Base-by-base conservation (phyloP, 2,113 vertebrate species). In the Oryzias woworae region DNA sequence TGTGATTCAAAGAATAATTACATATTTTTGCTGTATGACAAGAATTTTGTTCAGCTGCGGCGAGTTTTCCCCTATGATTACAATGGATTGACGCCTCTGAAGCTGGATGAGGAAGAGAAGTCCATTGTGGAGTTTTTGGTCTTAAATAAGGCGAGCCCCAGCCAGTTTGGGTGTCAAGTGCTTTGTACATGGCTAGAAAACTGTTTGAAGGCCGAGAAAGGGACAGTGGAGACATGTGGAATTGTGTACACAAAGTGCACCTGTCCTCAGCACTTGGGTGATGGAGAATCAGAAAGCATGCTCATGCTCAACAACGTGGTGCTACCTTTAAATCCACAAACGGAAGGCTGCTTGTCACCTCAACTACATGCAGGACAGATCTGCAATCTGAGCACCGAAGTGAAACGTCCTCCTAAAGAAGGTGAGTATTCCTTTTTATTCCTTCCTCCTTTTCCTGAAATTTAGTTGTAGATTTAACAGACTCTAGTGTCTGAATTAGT, bases 51-150 rank as follows among this genome's bases (percentile, higher is more conserved):
- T 86, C 97, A 99, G 71, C 93, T 99, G 58, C 96, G 97, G 73
- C 94, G 96, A 43, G 94, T 98, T 77, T 98, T 96, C 85, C 96
- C 96, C 56, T 90, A 92, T 16, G 91, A 93, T 87, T 95, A 94
- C 63, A 94, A 92, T 48, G 97, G 96, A 95, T 95, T 96, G 94
- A 81, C 78, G 22, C 93, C 93, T 61, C 96, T 92, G 92, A 96
- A 93, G 85, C 90, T 94, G 81, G 95, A 98, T 75, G 96, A 98
- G 80, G 96, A 98, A 73, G 94, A 95, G 85, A 97, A 94, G 85
- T 98, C 96, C 14, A 94, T 95, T 82, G 95, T 98, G 93, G 97
- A 99, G 91, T 98, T 99, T 92, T 88, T 99, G 93, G 96, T 99
- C 62, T 92, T 99, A 87, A 99, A 99, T 87, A 99, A 99, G 91